These are phyloP conservation scores for Dolichotis patagonum DNA, from an alignment of 2,113 vertebrate species.

Conservation along the genomic window DNA sequence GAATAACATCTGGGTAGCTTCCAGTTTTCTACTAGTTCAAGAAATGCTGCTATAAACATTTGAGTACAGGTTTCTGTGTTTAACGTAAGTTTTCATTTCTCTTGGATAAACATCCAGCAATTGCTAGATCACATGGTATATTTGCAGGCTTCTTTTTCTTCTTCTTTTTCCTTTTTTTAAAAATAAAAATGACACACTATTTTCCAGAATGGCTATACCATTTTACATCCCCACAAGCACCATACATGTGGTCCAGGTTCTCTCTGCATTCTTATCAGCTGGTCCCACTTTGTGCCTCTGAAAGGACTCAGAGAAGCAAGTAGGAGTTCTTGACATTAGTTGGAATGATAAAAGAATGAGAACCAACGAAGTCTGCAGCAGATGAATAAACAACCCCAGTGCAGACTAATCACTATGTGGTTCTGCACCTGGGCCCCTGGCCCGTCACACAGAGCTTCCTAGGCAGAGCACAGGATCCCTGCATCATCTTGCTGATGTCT, in stretches of 20 bases:
- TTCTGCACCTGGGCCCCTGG: background rate
- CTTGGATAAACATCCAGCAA: constrained; percentile 28
- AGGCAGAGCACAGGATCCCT: background rate
- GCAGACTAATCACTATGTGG: background rate
- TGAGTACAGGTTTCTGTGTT: background rate
- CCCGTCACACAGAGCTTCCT: background rate
- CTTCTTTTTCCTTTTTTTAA: background rate
- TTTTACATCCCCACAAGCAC: background rate
- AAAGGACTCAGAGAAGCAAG: background rate
- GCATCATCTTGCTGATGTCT: background rate
- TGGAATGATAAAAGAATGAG: background rate
- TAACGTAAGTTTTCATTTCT: constrained; percentile 47
- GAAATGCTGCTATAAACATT: constrained; percentile 28
- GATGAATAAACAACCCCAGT: background rate
- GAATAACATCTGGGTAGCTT: background rate
- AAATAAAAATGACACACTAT: constrained; percentile 2
- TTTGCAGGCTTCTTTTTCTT: background rate
- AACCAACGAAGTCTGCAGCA: background rate
- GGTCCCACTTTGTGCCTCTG: background rate
- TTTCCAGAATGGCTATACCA: background rate
- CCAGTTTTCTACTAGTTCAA: background rate
- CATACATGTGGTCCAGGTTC: fast-evolving
- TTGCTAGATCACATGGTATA: background rate
- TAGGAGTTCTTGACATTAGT: background rate
- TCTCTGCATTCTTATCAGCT: background rate